Evolutionary conservation across 2,113 vertebrate genomes (phyloP).

Genomic region (Strix uralensis): DNA sequence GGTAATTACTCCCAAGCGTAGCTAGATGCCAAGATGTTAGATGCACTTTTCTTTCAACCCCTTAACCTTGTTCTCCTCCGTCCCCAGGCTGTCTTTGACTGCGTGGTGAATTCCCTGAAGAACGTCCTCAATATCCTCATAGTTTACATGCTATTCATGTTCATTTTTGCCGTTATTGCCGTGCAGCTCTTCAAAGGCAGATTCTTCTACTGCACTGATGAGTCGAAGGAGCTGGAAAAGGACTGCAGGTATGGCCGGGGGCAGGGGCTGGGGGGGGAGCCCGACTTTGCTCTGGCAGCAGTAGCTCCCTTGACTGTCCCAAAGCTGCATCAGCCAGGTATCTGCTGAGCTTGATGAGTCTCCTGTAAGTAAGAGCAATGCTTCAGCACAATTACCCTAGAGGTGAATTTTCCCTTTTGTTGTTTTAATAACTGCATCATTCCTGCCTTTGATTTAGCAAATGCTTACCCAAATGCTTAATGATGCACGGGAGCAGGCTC

Average conservation of each 20-base stretch:
- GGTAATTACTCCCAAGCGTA: not conserved
- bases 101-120: constrained; percentile 96
- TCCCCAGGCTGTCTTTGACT: constrained; percentile 96
- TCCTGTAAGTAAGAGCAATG: not conserved
- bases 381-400: not conserved
- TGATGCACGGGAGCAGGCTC: not conserved
- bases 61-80: not conserved
- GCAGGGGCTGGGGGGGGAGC: not conserved
- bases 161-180: constrained; percentile 96
- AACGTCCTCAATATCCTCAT: constrained; percentile 97
- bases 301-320: not conserved
- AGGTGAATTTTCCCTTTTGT: not conserved
- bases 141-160: constrained; percentile 98
- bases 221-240: constrained; percentile 92
- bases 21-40: not conserved
- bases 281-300: not conserved
- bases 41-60: not conserved
- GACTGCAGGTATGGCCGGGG: constrained; percentile 86
- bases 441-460: not conserved
- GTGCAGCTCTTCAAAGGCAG: constrained; percentile 98
- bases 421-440: not conserved
- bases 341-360: not conserved
- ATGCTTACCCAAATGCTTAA: not conserved
- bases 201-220: constrained; percentile 96
- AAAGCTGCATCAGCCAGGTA: not conserved